These are phyloP conservation scores for Hormaphis cornu DNA, from an alignment of 1,140 invertebrate genomes.

Conservation along the genomic window DNA sequence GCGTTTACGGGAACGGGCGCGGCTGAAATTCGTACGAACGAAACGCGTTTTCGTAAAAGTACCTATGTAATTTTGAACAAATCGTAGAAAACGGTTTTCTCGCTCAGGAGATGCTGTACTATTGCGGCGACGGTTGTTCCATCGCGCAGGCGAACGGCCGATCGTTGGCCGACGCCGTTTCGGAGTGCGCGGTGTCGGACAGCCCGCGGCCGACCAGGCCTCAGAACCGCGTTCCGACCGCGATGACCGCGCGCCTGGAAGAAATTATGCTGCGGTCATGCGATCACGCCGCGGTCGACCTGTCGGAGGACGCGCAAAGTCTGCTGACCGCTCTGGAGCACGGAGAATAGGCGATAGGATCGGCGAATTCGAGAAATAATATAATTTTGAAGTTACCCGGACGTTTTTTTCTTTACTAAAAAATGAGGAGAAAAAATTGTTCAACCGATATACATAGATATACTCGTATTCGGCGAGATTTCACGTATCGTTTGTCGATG, in stretches of 20 bases:
- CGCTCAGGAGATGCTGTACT: constrained; percentile 4
- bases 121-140: constrained; percentile 2
- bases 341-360: neutral
- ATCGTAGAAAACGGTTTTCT: too few species aligned
- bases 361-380: too few species aligned
- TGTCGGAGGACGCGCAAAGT: neutral
- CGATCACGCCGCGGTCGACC: neutral
- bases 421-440: too few species aligned
- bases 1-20: too few species aligned
- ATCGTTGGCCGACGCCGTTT: neutral
- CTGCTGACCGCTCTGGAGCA: neutral
- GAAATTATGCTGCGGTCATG: neutral
- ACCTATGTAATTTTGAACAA: too few species aligned
- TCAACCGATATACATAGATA: too few species aligned
- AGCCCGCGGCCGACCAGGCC: neutral
- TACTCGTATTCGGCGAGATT: too few species aligned
- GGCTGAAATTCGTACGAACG: too few species aligned
- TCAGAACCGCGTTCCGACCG: neutral
- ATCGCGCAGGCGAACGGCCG: neutral
- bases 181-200: neutral
- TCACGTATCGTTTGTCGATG: too few species aligned
- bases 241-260: neutral
- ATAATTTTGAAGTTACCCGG: too few species aligned
- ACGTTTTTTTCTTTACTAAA: too few species aligned
- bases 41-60: too few species aligned